Evolutionary conservation across 2,797 vertebrate genomes (phyloP).

Genomic region (Melanotaenia trifasciata): DNA sequence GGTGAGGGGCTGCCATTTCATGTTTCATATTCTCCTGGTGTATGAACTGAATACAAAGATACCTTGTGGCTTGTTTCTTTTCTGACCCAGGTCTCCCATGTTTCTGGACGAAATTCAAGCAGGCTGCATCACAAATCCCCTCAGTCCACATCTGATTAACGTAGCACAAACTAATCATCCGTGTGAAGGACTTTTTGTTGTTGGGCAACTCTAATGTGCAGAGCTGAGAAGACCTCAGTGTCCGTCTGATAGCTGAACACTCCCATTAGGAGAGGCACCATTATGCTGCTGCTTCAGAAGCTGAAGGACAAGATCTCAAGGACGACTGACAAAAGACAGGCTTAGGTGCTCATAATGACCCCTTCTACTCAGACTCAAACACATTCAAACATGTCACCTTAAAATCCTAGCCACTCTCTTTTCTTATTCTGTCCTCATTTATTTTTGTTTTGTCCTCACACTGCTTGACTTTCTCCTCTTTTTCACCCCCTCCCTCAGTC

Average conservation of each 20-base stretch:
- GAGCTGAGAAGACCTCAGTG: slow-evolving; percentile 19
- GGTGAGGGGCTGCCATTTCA: slow-evolving; percentile 37
- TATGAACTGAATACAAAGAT: slow-evolving; percentile 52
- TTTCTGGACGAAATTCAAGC: slow-evolving; percentile 35
- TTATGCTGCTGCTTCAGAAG: slow-evolving; percentile 31
- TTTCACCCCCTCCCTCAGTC: slow-evolving; percentile 59
- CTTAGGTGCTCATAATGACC: slow-evolving; percentile 39
- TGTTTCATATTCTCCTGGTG: slow-evolving; percentile 59
- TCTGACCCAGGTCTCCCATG: slow-evolving; percentile 13
- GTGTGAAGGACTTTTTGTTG: slow-evolving; percentile 42
- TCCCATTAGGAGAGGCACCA: slow-evolving; percentile 22
- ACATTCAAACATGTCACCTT: slow-evolving; percentile 19
- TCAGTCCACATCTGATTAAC: slow-evolving; percentile 36
- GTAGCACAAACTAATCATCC: slow-evolving; percentile 41
- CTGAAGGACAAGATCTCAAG: slow-evolving; percentile 67
- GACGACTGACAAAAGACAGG: slow-evolving; percentile 54
- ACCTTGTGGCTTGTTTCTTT: slow-evolving; percentile 48
- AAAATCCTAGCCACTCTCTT: slow-evolving; percentile 8
- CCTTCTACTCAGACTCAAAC: slow-evolving; percentile 20
- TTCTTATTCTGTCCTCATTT: slow-evolving; percentile 26
- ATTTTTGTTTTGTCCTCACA: slow-evolving; percentile 37
- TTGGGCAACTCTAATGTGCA: slow-evolving; percentile 33
- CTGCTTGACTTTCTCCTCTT: slow-evolving; percentile 41
- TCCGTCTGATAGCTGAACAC: slow-evolving; percentile 24
- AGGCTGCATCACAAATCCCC: slow-evolving; percentile 6